A percentile compares a stretch with the other conserved stretches of the same genome.
Conservation (phyloP, 37 sponge, comb jelly and placozoan species). For the Chondrosia reniformis region DNA sequence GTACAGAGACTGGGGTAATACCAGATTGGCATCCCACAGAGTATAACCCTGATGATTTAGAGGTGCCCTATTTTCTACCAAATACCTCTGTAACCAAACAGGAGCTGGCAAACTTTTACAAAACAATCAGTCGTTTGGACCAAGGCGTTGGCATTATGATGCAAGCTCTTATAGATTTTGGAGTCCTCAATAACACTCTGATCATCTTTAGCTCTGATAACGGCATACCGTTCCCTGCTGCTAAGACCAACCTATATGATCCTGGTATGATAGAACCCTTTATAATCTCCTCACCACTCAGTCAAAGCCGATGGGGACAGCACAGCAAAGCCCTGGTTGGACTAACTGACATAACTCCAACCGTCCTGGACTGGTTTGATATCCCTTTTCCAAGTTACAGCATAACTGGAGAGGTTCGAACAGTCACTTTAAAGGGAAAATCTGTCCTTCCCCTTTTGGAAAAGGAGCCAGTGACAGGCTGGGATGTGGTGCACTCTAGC, state of each 20-base stretch:
- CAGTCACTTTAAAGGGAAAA: slow-evolving; percentile 20
- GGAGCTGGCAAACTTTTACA: slow-evolving; percentile 66
- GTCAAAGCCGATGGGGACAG: slow-evolving; percentile 47
- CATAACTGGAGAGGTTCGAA: slow-evolving; percentile 26
- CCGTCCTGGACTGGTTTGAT: slow-evolving; percentile 74
- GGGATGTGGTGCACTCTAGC: slow-evolving; percentile 63
- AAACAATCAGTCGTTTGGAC: slow-evolving; percentile 66
- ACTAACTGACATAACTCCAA: slow-evolving; percentile 56
- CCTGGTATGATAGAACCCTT: slow-evolving; percentile 65
- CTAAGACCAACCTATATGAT: slow-evolving; percentile 72
- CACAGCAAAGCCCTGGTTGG: slow-evolving; percentile 53
- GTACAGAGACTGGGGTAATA: slow-evolving; percentile 55
- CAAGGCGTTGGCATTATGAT: slow-evolving; percentile 73
- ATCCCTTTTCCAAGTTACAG: slow-evolving; percentile 52
- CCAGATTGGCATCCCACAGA: slow-evolving; percentile 67
- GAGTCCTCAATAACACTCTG: slow-evolving; percentile 46
- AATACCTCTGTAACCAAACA: slow-evolving; percentile 52
- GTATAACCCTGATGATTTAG: slow-evolving; percentile 52
- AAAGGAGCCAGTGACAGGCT: slow-evolving; percentile 38
- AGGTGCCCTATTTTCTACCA: slow-evolving; percentile 70
- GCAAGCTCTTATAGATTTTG: slow-evolving; percentile 33
- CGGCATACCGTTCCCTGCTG: slow-evolving; percentile 74
- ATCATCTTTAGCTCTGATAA: slow-evolving; percentile 74
- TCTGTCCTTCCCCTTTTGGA: slow-evolving; percentile 57
- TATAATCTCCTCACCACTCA: slow-evolving; percentile 46